Conservation (phyloP, 2,888 invertebrate species). For the Hydropsyche betteni region DNA sequence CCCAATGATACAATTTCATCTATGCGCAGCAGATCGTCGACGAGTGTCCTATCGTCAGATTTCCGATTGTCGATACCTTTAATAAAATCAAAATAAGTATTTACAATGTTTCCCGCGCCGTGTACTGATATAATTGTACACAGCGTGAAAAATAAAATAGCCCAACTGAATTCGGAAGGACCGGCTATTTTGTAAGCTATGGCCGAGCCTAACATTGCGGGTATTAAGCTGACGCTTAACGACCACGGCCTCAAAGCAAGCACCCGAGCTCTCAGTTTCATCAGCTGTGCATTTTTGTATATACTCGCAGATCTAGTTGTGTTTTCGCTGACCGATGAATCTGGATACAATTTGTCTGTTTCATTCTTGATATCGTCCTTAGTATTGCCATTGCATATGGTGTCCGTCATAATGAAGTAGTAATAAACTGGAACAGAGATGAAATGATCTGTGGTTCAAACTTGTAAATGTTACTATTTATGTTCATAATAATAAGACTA, state of each 20-base stretch:
- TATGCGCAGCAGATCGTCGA: conserved; percentile 83
- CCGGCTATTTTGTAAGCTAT: conserved; percentile 86
- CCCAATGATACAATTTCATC: conserved; percentile 87
- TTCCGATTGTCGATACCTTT: conserved; percentile 93
- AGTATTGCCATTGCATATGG: conserved; percentile 43
- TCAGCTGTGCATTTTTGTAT: conserved; percentile 59
- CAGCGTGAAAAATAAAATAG: conserved; percentile 81
- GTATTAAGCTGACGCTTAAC: conserved; percentile 88
- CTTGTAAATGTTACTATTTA: too few relatives aligned
- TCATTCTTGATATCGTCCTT: conserved; percentile 27
- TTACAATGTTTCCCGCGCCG: conserved; percentile 95
- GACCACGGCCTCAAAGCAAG: conserved; percentile 94
- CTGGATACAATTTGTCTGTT: background rate
- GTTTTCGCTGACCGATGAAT: conserved; percentile 5
- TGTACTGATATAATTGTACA: conserved; percentile 92
- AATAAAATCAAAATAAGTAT: conserved; percentile 94
- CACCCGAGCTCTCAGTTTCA: conserved; percentile 90
- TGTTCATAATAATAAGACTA: too few relatives aligned
- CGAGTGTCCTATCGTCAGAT: conserved; percentile 92
- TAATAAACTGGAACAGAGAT: conserved; percentile 29
- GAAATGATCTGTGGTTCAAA: background rate
- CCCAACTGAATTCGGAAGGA: conserved; percentile 78
- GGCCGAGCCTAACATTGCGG: conserved; percentile 88
- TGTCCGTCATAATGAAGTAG: conserved; percentile 34
- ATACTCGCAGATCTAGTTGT: background rate